Evolutionary conservation across 2,113 vertebrate species (phyloP), one percentile per base, ranked within the genome.

Genomic region (Hiodon tergisus): DNA sequence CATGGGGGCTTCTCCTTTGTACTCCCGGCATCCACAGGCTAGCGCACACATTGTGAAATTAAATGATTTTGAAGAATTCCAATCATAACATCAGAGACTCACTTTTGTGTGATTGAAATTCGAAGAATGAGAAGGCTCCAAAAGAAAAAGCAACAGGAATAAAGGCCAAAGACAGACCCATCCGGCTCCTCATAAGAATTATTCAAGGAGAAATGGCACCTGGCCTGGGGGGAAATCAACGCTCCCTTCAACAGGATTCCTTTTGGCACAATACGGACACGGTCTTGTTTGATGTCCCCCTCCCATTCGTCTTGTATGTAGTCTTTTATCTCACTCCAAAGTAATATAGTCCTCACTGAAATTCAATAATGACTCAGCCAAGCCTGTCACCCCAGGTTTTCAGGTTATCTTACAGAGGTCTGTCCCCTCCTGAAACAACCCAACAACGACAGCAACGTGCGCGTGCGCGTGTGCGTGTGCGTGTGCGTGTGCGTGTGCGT

Each of bases 311-410:
- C 94, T 95, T 93, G 91, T 91, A 91, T 92, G 90, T 92, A 93
- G 93, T 91, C 93, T 96, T 98, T 98, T 95, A 97, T 98, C 95
- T 97, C 92, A 93, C 94, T 95, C 96, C 93, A 93, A 95, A 96
- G 94, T 93, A 95, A 94, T 92, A 94, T 92, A 94, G 94, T 94
- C 95, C 91, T 96, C 94, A 90, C 91, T 93, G 93, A 93, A 92
- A 94, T 95, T 95, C 94, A 96, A 96, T 97, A 96, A 96, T 95
- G 93, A 89, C 93, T 94, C 91, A 88, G 85, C 93, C 85, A 91
- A 94, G 93, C 91, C 94, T 96, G 95, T 97, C 96, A 95, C 93
- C 90, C 90, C 83, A 88, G 88, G 93, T 97, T 98, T 95, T 94
- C 92, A 93, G 93, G 94, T 97, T 95, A 96, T 96, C 94, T 96